Evolutionary conservation across 2,888 invertebrate genomes (phyloP).

Genomic region (Neocrepidodera transversa): DNA sequence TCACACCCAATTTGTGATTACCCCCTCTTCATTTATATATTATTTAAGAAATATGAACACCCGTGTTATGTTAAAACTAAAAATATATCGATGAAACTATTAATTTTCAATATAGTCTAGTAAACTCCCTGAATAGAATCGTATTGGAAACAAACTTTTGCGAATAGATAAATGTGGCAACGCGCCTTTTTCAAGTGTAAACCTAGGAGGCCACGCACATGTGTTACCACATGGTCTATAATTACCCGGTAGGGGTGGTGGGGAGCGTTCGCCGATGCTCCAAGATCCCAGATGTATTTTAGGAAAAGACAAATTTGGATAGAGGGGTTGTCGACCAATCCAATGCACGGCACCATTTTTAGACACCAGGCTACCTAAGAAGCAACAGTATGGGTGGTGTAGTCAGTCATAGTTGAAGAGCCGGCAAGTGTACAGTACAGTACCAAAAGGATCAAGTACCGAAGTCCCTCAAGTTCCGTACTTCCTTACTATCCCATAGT

Average conservation of each 20-base stretch:
- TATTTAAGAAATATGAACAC: too few relatives aligned
- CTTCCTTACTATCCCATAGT: slow-evolving; percentile 96
- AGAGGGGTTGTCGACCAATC: slow-evolving; percentile 61
- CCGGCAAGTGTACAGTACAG: slow-evolving; percentile 27
- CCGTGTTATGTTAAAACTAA: too few relatives aligned
- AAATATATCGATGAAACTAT: too few relatives aligned
- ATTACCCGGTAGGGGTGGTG: slow-evolving; percentile 47
- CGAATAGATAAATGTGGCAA: slow-evolving; percentile 21
- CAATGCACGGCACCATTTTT: slow-evolving; percentile 61
- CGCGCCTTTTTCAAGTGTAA: slow-evolving; percentile 34
- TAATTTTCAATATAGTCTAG: too few relatives aligned
- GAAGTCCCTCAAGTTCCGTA: slow-evolving; percentile 75
- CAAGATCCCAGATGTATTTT: slow-evolving; percentile 67
- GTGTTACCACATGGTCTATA: slow-evolving; percentile 54
- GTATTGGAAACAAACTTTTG: slow-evolving; percentile 1
- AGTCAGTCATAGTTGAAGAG: slow-evolving; percentile 47
- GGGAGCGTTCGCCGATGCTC: slow-evolving; percentile 55
- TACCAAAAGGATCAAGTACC: slow-evolving; percentile 24
- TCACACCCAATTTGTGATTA: too few relatives aligned
- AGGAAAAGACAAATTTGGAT: slow-evolving; percentile 86
- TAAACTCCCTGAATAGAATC: neutral
- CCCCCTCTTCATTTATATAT: too few relatives aligned
- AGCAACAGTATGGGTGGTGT: slow-evolving; percentile 53
- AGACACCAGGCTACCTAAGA: slow-evolving; percentile 57
- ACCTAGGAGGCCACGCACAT: slow-evolving; percentile 47